Conservation (phyloP, 2,797 vertebrate genomes). For the Hipposideros larvatus region DNA sequence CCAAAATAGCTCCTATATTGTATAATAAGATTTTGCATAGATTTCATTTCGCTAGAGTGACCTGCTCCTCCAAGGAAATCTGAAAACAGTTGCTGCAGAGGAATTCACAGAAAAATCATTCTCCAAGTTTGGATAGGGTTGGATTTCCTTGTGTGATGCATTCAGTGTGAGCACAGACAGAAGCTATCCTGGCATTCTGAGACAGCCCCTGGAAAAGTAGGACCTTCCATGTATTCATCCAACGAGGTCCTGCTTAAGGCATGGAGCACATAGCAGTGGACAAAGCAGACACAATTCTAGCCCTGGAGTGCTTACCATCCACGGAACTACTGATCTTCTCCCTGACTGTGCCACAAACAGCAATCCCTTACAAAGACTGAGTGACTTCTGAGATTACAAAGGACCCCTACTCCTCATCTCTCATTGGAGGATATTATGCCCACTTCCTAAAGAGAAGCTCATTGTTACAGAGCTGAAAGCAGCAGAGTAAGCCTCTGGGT, state of each 20-base stretch:
- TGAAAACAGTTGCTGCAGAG: not conserved
- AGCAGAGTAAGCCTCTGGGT: not conserved
- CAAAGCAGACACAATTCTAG: not conserved
- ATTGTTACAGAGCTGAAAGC: not conserved
- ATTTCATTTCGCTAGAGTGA: not conserved
- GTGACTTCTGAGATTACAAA: not conserved
- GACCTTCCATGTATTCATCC: not conserved
- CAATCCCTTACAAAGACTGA: not conserved
- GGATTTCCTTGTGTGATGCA: not conserved
- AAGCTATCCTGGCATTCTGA: not conserved
- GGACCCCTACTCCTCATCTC: not conserved
- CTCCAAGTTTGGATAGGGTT: not conserved
- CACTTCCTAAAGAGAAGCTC: not conserved
- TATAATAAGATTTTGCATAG: not conserved
- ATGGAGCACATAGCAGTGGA: rapidly evolving
- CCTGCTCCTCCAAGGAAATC: not conserved
- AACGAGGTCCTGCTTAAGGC: not conserved
- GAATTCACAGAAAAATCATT: not conserved
- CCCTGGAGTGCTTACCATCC: not conserved
- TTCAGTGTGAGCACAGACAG: not conserved
- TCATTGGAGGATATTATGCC: not conserved
- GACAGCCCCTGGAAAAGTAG: not conserved
- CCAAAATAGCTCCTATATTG: not conserved
- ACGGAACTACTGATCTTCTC: not conserved
- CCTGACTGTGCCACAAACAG: not conserved